Evolutionary conservation across 2,888 invertebrate genomes (phyloP).

Genomic region (Cheilosia variabilis): DNA sequence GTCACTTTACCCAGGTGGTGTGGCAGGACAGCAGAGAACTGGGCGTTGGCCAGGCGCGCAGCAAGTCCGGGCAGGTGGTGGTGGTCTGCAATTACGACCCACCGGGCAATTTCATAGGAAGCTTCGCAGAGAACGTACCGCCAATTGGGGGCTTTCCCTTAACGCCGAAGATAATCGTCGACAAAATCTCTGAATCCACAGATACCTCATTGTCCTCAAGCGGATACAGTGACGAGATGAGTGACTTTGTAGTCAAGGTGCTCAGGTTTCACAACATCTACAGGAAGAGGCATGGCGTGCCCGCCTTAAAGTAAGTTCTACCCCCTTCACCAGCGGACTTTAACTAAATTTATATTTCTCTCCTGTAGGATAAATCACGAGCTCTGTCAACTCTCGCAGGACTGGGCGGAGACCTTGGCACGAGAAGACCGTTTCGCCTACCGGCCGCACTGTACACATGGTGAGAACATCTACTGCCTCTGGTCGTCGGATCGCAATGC

Average conservation of each 20-base stretch:
- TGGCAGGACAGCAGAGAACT: slow-evolving; percentile 90
- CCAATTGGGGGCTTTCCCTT: slow-evolving; percentile 84
- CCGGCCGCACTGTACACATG: slow-evolving; percentile 87
- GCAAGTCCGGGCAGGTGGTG: slow-evolving; percentile 89
- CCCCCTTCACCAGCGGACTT: not conserved
- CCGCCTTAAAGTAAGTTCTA: slow-evolving; percentile 84
- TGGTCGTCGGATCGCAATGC: slow-evolving; percentile 85
- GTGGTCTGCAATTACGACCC: slow-evolving; percentile 95
- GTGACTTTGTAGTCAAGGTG: slow-evolving; percentile 84
- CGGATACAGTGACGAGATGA: slow-evolving; percentile 77
- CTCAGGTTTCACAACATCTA: slow-evolving; percentile 87
- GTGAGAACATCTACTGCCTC: slow-evolving; percentile 86
- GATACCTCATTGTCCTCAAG: slow-evolving; percentile 77
- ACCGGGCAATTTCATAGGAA: slow-evolving; percentile 93
- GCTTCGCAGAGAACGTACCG: slow-evolving; percentile 89
- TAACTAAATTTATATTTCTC: not conserved
- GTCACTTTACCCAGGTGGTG: slow-evolving; percentile 92
- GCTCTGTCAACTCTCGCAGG: slow-evolving; percentile 87
- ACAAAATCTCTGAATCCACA: slow-evolving; percentile 77
- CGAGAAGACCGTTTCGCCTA: slow-evolving; percentile 87
- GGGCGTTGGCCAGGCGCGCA: slow-evolving; percentile 89
- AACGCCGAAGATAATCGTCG: slow-evolving; percentile 77
- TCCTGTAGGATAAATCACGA: slow-evolving; percentile 85
- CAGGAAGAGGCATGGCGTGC: slow-evolving; percentile 85
- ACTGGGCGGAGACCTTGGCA: slow-evolving; percentile 89